These are phyloP conservation scores for Esox masquinongy DNA, from an alignment of 2,797 vertebrate species.

Conservation along the genomic window DNA sequence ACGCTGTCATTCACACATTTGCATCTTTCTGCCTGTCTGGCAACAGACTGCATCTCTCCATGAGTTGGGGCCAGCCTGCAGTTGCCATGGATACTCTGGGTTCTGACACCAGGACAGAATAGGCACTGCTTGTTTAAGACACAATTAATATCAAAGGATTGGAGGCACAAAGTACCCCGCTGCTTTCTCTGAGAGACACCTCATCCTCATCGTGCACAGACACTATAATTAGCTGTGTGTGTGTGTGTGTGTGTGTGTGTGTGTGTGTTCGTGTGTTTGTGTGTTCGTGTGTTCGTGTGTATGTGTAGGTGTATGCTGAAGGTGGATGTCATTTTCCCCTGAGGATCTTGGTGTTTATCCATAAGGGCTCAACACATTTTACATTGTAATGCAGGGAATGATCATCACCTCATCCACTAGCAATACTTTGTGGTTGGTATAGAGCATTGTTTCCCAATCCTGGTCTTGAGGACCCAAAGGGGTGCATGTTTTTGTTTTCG, in stretches of 20 bases:
- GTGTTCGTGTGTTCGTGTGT: not conserved
- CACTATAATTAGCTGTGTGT: not conserved
- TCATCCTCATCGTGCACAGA: not conserved
- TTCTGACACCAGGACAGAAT: conserved; percentile 73
- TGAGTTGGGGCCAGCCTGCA: conserved; percentile 65
- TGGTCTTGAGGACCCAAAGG: no score
- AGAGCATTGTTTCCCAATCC: no score
- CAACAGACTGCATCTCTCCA: conserved; percentile 47
- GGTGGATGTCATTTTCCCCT: no score
- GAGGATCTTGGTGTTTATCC: not conserved
- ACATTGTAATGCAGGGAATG: conserved; percentile 3
- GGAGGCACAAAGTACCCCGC: conserved; percentile 1
- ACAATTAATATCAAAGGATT: conserved; percentile 50
- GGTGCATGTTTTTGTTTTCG: no score
- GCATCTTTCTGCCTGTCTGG: conserved; percentile 48
- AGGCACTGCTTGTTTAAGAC: conserved; percentile 75
- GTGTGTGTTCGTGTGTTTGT: not conserved
- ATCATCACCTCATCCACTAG: not conserved
- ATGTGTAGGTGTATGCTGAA: not conserved
- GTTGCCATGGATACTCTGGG: conserved; percentile 79
- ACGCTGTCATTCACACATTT: conserved; percentile 28
- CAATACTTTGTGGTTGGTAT: not conserved
- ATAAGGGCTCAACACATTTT: not conserved
- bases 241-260: not conserved
- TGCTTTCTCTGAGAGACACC: not conserved